Conservation (phyloP, 2,113 vertebrate genomes). For the Planiliza haematocheilus region DNA sequence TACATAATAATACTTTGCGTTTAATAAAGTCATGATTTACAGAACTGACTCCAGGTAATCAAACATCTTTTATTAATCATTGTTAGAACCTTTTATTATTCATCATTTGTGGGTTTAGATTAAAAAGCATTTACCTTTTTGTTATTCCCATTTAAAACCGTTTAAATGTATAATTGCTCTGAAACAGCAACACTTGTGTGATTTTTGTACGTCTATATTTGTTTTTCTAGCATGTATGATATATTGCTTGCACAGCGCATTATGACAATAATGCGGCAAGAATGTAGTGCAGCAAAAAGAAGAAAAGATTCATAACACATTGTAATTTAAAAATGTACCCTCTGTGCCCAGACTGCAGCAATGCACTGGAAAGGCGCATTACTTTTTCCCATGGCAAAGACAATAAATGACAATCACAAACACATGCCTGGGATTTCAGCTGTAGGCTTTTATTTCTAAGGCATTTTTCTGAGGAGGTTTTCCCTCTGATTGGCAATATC, state of each 20-base stretch:
- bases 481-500: slow-evolving; percentile 75
- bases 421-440: slow-evolving; percentile 78
- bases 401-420: slow-evolving; percentile 81
- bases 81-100: too few species aligned
- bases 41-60: too few species aligned
- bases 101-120: too few species aligned
- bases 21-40: not conserved
- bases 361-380: slow-evolving; percentile 33
- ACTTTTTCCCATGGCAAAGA: slow-evolving; percentile 76
- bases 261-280: not conserved
- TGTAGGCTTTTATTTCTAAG: slow-evolving; percentile 71
- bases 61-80: too few species aligned
- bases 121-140: not conserved
- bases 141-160: not conserved
- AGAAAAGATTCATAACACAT: slow-evolving; percentile 45
- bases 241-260: not conserved
- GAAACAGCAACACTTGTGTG: not conserved
- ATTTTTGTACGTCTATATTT: not conserved
- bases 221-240: not conserved
- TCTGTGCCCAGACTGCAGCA: slow-evolving; percentile 46
- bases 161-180: not conserved
- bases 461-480: slow-evolving; percentile 56
- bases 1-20: too few species aligned
- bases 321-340: slow-evolving; percentile 43
- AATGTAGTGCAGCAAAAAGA: not conserved